Evolutionary conservation across 1,140 invertebrate species (phyloP), one percentile per base, ranked within the genome.

Genomic region (Penaeus vannamei): DNA sequence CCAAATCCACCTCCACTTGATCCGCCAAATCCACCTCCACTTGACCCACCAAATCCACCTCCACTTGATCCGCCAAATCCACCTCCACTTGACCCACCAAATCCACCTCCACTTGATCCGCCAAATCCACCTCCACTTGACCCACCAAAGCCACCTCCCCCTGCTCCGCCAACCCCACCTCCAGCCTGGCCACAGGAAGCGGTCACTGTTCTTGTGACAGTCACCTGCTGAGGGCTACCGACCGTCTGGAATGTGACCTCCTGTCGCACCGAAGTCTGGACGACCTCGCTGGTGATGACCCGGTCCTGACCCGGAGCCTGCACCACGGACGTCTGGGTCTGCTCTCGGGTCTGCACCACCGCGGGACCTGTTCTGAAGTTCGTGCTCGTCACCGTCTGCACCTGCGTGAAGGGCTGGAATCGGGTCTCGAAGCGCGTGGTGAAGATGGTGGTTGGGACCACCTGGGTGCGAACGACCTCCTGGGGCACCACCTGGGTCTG

Each of bases 201-300:
- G 10, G 89, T 61, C 14, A 87, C 83, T 2, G 85, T 90, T 36
- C 42, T n/a, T 23, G 86, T 87, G n/a, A 87, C 69, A 20, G 66
- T 77, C n/a, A 90, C 80, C 36, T 80, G 32, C 53, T 61, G 59
- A 12, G 77, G 32, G 23, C 83, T 72, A 20, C 53, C 69, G 10
- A 90, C 85, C 26, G 89, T 90, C 60, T 85, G 53, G 80, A 79
- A 84, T 32, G 87, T 53, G 60, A 84, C 32, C 23, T 89, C 83
- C 29, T 89, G 81, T 10, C 59, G 81, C 14, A 20, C 59, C 23
- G 29, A 69, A 7, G 87, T 89, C 59, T 64, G 72, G 23, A 85
- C 14, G 59, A 89, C 66, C n/a, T 85, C 59, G 60, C 72, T 69
- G 60, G 82, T 89, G 23, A 89, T 22, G 29, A 85, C 61, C 1